These are phyloP conservation scores for Contarinia nasturtii DNA, from an alignment of 1,140 invertebrate species.

Conservation along the genomic window DNA sequence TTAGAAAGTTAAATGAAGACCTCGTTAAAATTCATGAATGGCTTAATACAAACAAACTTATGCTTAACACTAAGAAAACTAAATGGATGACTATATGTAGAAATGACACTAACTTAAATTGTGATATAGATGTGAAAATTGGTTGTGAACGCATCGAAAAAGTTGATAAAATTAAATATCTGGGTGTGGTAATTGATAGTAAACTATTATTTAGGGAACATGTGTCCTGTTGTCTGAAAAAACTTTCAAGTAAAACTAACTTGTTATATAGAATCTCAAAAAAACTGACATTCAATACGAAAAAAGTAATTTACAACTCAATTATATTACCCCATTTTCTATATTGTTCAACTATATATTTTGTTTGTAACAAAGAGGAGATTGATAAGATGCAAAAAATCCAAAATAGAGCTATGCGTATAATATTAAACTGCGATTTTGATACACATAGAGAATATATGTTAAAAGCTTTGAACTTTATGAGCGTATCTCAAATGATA, in stretches of 20 bases:
- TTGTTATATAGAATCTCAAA: constrained; percentile 6
- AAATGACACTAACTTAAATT: too few relatives aligned
- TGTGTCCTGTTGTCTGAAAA: constrained; percentile 1
- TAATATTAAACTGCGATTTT: not conserved
- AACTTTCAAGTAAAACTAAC: not conserved
- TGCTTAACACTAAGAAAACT: constrained; percentile 5
- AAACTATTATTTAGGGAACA: constrained; percentile 4
- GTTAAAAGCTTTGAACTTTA: not conserved
- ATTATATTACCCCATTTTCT: constrained; percentile 7
- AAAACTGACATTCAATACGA: not conserved
- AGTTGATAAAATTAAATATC: constrained; percentile 5
- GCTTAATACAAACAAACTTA: not conserved
- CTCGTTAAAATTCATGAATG: not conserved
- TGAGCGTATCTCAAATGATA: not conserved
- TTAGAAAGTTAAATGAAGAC: not conserved
- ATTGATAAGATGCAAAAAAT: constrained; percentile 5
- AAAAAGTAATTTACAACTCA: constrained; percentile 6
- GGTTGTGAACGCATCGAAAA: constrained; percentile 1
- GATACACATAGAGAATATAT: not conserved
- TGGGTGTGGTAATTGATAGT: constrained; percentile 5
- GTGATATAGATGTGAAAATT: too few relatives aligned
- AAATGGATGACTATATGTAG: too few relatives aligned
- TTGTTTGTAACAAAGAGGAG: constrained; percentile 4
- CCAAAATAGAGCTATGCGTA: not conserved
- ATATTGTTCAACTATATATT: constrained; percentile 5